phyloP scores from a whole-genome alignment of 1,140 invertebrate species.

The Penaeus chinensis region DNA sequence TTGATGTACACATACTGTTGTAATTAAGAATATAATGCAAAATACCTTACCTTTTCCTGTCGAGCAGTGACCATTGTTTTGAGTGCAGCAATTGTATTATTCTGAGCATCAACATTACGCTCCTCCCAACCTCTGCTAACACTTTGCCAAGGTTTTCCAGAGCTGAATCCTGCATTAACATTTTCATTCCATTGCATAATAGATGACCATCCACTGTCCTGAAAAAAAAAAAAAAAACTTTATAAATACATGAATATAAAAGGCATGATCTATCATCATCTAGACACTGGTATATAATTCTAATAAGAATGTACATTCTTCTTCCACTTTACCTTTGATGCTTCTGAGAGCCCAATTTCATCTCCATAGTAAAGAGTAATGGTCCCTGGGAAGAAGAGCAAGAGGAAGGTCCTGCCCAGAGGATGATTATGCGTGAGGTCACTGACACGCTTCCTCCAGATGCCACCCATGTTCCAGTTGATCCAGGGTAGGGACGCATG shows the following conservation, averaged over 20 bases:
- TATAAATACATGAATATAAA: background rate
- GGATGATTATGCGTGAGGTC: conserved; percentile 19
- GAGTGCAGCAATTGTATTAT: conserved; percentile 16
- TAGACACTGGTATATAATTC: no score
- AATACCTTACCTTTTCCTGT: conserved; percentile 37
- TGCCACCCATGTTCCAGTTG: conserved; percentile 79
- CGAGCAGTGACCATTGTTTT: conserved; percentile 35
- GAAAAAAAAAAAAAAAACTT: background rate
- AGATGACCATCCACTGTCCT: conserved; percentile 37
- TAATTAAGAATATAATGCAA: background rate
- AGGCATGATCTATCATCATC: no score
- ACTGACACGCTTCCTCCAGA: conserved; percentile 72
- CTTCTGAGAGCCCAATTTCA: conserved; percentile 73
- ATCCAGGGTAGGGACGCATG: conserved; percentile 70
- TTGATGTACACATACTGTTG: no score
- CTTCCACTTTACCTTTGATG: conserved; percentile 1
- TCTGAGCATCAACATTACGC: conserved; percentile 24
- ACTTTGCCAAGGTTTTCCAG: conserved; percentile 30
- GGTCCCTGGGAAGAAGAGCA: conserved; percentile 82
- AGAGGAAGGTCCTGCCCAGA: conserved; percentile 72
- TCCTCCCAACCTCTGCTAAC: conserved; percentile 27
- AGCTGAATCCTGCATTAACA: conserved; percentile 42
- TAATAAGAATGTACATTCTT: background rate
- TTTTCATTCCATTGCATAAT: conserved; percentile 45
- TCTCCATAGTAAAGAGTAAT: conserved; percentile 85